A percentile compares a stretch with the other conserved stretches of the same genome.
Conservation (phyloP, 2,888 invertebrate species). For the Sepiola atlantica region DNA sequence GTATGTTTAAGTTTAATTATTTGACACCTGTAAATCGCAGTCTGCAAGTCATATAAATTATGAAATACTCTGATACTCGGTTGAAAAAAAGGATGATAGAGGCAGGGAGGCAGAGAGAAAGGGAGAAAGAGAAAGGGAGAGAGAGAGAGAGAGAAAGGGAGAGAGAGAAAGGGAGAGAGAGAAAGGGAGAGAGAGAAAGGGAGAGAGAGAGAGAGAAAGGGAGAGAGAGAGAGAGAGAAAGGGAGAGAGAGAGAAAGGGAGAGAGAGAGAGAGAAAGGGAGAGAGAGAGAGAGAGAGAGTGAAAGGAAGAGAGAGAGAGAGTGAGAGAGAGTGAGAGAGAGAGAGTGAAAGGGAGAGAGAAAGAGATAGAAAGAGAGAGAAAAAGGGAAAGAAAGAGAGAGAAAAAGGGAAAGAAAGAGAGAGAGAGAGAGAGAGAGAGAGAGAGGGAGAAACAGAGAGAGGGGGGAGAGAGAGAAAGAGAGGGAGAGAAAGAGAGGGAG, state of each 20-base stretch:
- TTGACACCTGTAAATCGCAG: too few species aligned
- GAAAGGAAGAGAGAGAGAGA: neutral
- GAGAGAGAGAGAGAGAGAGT: neutral
- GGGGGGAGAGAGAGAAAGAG: neutral
- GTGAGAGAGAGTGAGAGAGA: neutral
- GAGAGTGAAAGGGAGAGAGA: neutral
- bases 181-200: neutral
- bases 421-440: neutral
- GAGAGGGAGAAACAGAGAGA: neutral
- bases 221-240: neutral
- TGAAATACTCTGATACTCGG: too few species aligned
- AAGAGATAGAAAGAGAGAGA: neutral
- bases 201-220: neutral
- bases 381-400: neutral
- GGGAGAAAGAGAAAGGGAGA: too few species aligned
- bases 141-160: neutral
- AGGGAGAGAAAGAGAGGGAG: neutral
- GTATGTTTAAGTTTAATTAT: too few species aligned
- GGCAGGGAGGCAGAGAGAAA: neutral
- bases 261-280: neutral
- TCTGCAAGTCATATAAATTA: too few species aligned
- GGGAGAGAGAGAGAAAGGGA: neutral
- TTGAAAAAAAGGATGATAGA: neutral
- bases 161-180: neutral
- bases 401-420: neutral